A percentile compares a stretch with the other conserved stretches of the same genome.
phyloP scores from a whole-genome alignment of 2,888 invertebrate species.

The Mimachlamys varia region DNA sequence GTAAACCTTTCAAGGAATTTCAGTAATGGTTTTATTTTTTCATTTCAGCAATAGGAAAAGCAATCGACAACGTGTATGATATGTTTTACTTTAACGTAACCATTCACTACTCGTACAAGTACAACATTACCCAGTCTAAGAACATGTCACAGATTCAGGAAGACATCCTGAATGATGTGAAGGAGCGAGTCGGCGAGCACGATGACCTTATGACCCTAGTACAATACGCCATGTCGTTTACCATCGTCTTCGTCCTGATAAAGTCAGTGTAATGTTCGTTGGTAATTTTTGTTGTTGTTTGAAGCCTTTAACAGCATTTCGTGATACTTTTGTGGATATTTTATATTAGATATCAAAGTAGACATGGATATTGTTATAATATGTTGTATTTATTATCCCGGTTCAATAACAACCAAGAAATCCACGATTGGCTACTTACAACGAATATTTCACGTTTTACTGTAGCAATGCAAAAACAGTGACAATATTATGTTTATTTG shows the following conservation, averaged over 20 bases:
- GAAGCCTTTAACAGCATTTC: too few relatives aligned
- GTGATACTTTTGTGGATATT: too few relatives aligned
- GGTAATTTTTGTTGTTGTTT: neutral
- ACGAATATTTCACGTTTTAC: too few relatives aligned
- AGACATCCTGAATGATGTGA: constrained; percentile 71
- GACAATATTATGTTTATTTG: too few relatives aligned
- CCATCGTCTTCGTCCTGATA: constrained; percentile 65
- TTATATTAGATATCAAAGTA: too few relatives aligned
- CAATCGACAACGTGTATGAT: constrained; percentile 58
- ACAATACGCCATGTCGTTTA: constrained; percentile 64
- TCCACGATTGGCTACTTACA: too few relatives aligned
- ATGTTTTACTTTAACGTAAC: constrained; percentile 78
- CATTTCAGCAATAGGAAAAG: constrained; percentile 53
- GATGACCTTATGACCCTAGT: constrained; percentile 54
- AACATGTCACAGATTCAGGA: constrained; percentile 69
- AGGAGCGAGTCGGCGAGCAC: constrained; percentile 56
- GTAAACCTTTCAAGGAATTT: too few relatives aligned
- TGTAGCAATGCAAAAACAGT: too few relatives aligned
- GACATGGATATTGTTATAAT: too few relatives aligned
- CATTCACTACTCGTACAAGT: constrained; percentile 69
- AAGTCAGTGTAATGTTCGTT: constrained; percentile 66
- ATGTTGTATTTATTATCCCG: too few relatives aligned
- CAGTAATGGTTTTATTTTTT: neutral
- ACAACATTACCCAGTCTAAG: constrained; percentile 70
- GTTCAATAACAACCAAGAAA: too few relatives aligned